Percentiles rank a stretch among this genome's conserved stretches.
These are phyloP conservation scores for Dolichotis patagonum DNA, from an alignment of 2,113 vertebrate species.

Conservation along the genomic window DNA sequence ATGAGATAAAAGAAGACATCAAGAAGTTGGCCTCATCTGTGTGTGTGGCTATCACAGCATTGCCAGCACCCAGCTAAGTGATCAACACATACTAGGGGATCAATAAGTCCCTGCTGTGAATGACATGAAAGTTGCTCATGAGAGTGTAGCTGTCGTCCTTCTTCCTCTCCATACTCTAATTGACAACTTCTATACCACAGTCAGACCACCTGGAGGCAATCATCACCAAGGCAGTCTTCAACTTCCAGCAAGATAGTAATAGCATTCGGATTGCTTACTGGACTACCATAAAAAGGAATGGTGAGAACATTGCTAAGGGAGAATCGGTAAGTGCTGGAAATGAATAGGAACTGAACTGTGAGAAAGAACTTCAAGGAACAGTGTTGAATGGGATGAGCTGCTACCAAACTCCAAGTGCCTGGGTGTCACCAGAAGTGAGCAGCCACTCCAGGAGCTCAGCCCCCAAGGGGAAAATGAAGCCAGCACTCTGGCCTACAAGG, in stretches of 20 bases:
- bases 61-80: neutral
- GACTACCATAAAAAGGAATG: neutral
- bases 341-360: neutral
- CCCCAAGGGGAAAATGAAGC: fast-evolving
- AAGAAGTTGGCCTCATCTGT: neutral
- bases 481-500: neutral
- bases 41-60: neutral
- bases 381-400: fast-evolving
- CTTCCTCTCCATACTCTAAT: neutral
- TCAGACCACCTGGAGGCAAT: neutral
- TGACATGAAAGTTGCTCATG: neutral
- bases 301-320: neutral
- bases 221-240: neutral
- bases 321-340: constrained; percentile 51
- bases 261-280: neutral
- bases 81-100: neutral
- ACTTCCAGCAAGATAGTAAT: neutral
- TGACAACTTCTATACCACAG: constrained; percentile 29
- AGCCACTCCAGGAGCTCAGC: neutral
- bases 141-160: neutral
- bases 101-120: neutral
- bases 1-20: neutral
- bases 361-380: neutral
- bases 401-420: neutral
- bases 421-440: neutral